Conservation (phyloP, 2,797 vertebrate species). For the Aulostomus chinensis region DNA sequence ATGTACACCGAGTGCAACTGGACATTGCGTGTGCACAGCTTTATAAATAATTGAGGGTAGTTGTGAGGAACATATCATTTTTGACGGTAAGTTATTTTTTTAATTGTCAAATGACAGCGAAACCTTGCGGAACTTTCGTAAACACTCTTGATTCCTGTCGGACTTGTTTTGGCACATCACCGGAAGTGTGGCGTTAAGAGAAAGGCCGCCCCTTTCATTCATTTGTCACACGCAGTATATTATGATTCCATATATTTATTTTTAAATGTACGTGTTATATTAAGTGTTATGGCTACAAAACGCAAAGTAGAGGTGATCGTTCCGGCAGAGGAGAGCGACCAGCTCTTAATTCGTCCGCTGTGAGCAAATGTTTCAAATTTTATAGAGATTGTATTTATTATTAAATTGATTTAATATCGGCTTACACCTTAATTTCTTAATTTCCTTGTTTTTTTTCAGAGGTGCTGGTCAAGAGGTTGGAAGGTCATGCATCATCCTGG, state of each 20-base stretch:
- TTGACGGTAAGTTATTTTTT: background rate
- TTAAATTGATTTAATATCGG: too few relatives aligned
- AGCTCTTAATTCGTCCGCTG: slow-evolving; percentile 90
- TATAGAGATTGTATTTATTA: too few relatives aligned
- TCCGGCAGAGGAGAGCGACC: slow-evolving; percentile 91
- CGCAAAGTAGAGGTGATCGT: slow-evolving; percentile 81
- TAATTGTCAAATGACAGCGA: background rate
- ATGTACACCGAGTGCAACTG: too few relatives aligned
- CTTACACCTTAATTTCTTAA: too few relatives aligned
- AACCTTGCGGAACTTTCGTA: slow-evolving; percentile 17
- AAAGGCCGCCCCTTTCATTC: slow-evolving; percentile 25
- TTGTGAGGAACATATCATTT: fast-evolving
- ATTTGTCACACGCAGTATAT: slow-evolving; percentile 20
- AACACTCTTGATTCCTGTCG: slow-evolving; percentile 18
- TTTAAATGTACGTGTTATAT: background rate
- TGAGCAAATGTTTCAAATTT: slow-evolving; percentile 61
- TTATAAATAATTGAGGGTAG: too few relatives aligned
- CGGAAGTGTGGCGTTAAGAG: slow-evolving; percentile 36
- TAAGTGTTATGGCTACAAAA: slow-evolving; percentile 77
- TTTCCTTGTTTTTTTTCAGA: slow-evolving; percentile 78
- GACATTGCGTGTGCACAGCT: too few relatives aligned
- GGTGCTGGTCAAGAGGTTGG: slow-evolving; percentile 97
- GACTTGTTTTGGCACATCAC: slow-evolving; percentile 55
- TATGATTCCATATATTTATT: background rate
- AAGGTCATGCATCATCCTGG: slow-evolving; percentile 94